A percentile compares a stretch with the other conserved stretches of the same genome.
Conservation (phyloP, 2,113 vertebrate species). For the Sander lucioperca region DNA sequence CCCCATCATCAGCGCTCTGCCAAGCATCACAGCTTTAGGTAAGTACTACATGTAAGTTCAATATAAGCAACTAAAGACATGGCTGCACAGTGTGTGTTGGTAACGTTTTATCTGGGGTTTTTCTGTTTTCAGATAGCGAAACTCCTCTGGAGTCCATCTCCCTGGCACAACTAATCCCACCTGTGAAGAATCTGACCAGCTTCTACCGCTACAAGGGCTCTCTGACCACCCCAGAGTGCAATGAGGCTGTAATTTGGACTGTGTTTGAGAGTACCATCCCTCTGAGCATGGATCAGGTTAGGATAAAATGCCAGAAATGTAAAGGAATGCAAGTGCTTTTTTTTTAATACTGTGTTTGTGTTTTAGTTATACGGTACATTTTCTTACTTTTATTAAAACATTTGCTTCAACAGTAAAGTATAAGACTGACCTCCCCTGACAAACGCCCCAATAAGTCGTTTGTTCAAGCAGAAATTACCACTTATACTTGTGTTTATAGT, state of each 20-base stretch:
- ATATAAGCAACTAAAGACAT: background rate
- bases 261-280: conserved; percentile 87
- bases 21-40: conserved; percentile 66
- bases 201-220: conserved; percentile 94
- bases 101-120: background rate
- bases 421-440: background rate
- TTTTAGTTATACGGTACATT: background rate
- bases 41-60: conserved; percentile 15
- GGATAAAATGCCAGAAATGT: background rate
- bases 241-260: conserved; percentile 90
- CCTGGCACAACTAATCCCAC: conserved; percentile 85
- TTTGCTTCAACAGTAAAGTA: background rate
- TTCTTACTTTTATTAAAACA: background rate
- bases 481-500: no score
- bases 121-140: conserved; percentile 65
- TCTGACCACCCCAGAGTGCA: conserved; percentile 91
- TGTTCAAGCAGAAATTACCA: no score
- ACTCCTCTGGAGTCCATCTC: conserved; percentile 56
- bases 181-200: conserved; percentile 75
- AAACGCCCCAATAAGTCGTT: no score
- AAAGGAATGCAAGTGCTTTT: background rate
- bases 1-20: conserved; percentile 64
- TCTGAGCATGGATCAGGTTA: conserved; percentile 87
- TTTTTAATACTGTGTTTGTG: background rate
- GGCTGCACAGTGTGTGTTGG: background rate